Base-by-base conservation (phyloP, 2,797 vertebrate species). In the Acrossocheilus wenchowensis region DNA sequence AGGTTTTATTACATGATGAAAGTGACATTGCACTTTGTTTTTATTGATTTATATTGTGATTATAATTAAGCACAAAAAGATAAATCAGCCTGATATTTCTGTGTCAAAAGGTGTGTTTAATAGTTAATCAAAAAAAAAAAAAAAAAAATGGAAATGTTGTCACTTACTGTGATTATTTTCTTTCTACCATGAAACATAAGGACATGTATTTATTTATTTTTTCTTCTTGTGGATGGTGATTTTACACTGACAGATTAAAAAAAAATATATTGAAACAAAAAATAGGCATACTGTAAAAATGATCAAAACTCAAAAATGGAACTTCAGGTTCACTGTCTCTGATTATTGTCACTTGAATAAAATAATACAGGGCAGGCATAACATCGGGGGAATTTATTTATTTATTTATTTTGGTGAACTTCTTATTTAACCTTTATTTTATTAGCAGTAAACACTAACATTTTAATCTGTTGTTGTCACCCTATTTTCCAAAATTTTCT, bases 391-490 rank as follows among this genome's bases (percentile, higher is more conserved):
- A 0, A 9, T 57, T 57, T 23, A 30, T 9, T 26, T 15, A 3
- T 43, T 45, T 36, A 36, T 23, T 39, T 6, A 5, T 36, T 36
- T 71, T 45, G 11, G 11, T 26, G 17, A 72, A 72, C 69, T 72
- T 23, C 1, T 34, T 52, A 5, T 52, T 75, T 52, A 71, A 72
- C 15, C 36, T 54, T 43, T 17, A 57, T 72, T 57, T 82, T 17
- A 62, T 75, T 36, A 48, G 43, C 57, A 23, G 26, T 68, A 60
- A 84, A 68, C 43, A 39, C 2, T 3, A 78, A 26, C 23, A 41
- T 43, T 84, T 84, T 57, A 78, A 78, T 68, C 45, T 43, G 43
- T 23, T 26, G 73, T 30, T 66, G 43, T n/a, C 45, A 66, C 30
- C 26, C 12, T 5, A 23, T 75, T 84, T 84, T 78, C 14, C 60